Conservation (phyloP, 2,113 vertebrate genomes). For the Pluvianellus socialis region DNA sequence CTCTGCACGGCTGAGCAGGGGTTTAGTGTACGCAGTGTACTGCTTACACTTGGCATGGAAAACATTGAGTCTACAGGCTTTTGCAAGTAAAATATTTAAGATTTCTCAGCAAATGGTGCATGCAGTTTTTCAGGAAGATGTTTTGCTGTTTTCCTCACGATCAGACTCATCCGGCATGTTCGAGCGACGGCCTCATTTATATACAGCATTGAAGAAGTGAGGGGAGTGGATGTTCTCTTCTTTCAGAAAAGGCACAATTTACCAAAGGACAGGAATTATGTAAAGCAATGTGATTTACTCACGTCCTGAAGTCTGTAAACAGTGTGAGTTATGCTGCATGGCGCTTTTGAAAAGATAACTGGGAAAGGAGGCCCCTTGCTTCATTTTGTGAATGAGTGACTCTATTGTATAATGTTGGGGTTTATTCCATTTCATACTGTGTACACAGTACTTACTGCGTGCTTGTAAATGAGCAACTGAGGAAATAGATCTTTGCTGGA, state of each 20-base stretch:
- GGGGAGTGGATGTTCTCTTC: not conserved
- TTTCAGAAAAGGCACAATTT: not conserved
- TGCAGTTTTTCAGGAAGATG: constrained; percentile 8
- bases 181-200: not conserved
- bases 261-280: not conserved
- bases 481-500: constrained; percentile 65
- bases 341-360: not conserved
- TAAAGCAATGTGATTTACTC: not conserved
- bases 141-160: not conserved
- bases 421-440: constrained; percentile 25
- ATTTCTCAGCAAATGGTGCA: constrained; percentile 13
- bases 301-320: not conserved
- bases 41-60: not conserved
- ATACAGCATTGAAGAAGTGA: not conserved
- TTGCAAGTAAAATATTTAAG: constrained; percentile 44
- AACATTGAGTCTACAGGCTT: not conserved
- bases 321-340: not conserved
- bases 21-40: not conserved
- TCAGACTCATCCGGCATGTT: not conserved
- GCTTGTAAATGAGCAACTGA: constrained; percentile 5
- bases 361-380: not conserved
- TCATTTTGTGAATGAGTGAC: constrained; percentile 58
- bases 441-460: not conserved
- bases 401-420: constrained; percentile 6
- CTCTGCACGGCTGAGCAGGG: not conserved